These are phyloP conservation scores for Crioceris asparagi DNA, from an alignment of 2,888 invertebrate genomes.

Conservation along the genomic window DNA sequence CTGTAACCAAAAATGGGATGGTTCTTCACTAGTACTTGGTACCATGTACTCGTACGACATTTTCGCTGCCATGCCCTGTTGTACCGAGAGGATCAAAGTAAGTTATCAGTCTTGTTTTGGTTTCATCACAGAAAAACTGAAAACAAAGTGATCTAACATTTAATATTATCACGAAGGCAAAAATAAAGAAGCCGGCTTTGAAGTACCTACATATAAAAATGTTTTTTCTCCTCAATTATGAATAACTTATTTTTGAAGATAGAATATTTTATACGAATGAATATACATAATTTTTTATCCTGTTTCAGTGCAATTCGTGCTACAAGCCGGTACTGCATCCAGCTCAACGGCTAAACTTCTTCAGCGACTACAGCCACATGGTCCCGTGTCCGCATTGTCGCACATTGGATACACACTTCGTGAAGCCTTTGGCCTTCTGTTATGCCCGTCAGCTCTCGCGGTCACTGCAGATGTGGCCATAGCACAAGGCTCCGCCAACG, in stretches of 20 bases:
- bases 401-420: conserved; percentile 86
- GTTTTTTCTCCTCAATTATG: no score
- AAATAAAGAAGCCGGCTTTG: no score
- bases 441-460: conserved; percentile 55
- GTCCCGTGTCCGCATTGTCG: conserved; percentile 88
- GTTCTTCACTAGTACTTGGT: conserved; percentile 84
- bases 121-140: no score
- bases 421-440: conserved; percentile 78
- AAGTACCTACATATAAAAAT: no score
- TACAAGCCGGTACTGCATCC: conserved; percentile 79
- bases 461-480: conserved; percentile 69
- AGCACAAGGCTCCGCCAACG: conserved; percentile 54
- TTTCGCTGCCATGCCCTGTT: conserved; percentile 95
- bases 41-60: conserved; percentile 99
- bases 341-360: conserved; percentile 78
- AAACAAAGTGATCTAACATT: no score
- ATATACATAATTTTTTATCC: conserved; percentile 3
- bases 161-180: no score
- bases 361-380: conserved; percentile 89
- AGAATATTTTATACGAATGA: no score
- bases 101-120: no score
- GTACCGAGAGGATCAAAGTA: conserved; percentile 84
- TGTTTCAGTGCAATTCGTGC: conserved; percentile 82
- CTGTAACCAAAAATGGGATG: conserved; percentile 84
- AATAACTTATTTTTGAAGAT: no score